A percentile compares a stretch with the other conserved stretches of the same genome.
Evolutionary conservation across 2,113 vertebrate species (phyloP).

Genomic region (Rhegmatorhina hoffmannsi): DNA sequence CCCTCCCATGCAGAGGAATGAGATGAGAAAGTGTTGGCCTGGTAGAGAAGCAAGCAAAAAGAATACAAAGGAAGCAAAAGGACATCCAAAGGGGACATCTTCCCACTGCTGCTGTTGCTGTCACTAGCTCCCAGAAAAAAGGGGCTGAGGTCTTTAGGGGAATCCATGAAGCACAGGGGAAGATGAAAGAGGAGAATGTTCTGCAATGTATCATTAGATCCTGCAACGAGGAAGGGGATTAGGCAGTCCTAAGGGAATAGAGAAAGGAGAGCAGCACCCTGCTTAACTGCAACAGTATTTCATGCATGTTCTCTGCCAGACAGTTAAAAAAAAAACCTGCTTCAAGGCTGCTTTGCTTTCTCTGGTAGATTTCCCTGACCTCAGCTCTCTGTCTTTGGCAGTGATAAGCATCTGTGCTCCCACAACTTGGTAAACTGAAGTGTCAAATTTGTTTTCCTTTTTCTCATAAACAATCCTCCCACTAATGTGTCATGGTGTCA

Average conservation of each 20-base stretch:
- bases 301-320: background rate
- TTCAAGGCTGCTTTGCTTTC: constrained; percentile 20
- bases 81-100: background rate
- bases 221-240: background rate
- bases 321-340: background rate
- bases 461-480: constrained; percentile 53
- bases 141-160: background rate
- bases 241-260: background rate
- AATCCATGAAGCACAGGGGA: background rate
- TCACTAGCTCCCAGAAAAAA: background rate
- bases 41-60: background rate
- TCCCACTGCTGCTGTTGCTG: background rate
- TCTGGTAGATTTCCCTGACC: constrained; percentile 27
- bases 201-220: background rate
- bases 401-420: constrained; percentile 17
- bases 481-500: background rate
- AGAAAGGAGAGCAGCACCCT: background rate
- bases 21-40: background rate
- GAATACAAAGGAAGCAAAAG: background rate
- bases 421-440: background rate
- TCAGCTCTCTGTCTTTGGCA: background rate
- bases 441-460: constrained; percentile 51
- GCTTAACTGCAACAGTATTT: background rate
- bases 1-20: background rate
- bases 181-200: background rate